Conservation (phyloP, 2,888 invertebrate genomes). For the Hipparchia semele region DNA sequence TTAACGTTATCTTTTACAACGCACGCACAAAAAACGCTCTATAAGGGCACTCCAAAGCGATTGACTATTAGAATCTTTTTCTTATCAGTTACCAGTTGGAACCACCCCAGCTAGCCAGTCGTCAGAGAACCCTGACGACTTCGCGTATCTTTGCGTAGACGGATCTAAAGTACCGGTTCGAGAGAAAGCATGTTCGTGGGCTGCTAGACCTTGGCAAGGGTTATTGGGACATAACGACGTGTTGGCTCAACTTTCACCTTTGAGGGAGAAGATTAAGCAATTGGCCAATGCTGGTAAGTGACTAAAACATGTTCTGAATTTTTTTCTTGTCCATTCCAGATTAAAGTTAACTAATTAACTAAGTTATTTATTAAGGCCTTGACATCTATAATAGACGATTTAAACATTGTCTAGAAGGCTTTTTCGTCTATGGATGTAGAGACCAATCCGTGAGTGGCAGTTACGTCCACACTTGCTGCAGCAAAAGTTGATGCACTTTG, state of each 20-base stretch:
- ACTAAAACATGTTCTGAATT: not conserved
- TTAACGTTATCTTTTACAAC: too few relatives aligned
- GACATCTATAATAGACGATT: too few relatives aligned
- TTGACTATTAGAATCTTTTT: not conserved
- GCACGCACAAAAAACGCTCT: too few relatives aligned
- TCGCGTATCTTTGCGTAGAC: conserved; percentile 90
- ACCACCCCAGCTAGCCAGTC: conserved; percentile 81
- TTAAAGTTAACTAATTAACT: too few relatives aligned
- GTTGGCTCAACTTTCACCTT: conserved; percentile 75
- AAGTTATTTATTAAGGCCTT: too few relatives aligned
- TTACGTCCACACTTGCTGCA: too few relatives aligned
- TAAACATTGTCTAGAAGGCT: too few relatives aligned
- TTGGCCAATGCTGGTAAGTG: conserved; percentile 72
- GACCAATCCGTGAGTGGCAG: too few relatives aligned
- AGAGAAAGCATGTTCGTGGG: conserved; percentile 89
- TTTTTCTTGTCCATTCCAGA: not conserved
- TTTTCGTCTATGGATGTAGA: too few relatives aligned
- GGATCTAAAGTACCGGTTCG: conserved; percentile 87
- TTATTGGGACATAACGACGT: conserved; percentile 87
- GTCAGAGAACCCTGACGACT: conserved; percentile 85
- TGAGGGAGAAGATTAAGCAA: conserved; percentile 82
- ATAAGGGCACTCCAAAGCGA: too few relatives aligned
- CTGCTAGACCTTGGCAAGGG: conserved; percentile 93
- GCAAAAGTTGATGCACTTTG: too few relatives aligned
- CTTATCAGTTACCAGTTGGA: conserved; percentile 83